Evolutionary conservation across 2,797 vertebrate species (phyloP).

Genomic region (Stomatorhinus walkeri): DNA sequence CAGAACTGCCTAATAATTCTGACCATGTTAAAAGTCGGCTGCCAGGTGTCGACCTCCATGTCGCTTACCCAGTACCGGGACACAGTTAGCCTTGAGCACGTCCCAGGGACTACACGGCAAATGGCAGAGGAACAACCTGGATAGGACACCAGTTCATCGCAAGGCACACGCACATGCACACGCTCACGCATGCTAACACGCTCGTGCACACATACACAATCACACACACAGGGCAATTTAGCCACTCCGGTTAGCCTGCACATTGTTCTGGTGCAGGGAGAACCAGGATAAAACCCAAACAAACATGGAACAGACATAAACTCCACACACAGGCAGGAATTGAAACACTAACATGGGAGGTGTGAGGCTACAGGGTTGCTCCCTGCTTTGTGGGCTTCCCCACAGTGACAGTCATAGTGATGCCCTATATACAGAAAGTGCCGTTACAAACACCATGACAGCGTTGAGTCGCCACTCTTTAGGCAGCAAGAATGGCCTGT

Average conservation of each 20-base stretch:
- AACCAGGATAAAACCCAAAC: background rate
- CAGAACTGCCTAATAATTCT: background rate
- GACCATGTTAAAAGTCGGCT: background rate
- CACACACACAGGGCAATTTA: background rate
- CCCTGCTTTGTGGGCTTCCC: background rate
- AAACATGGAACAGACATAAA: background rate
- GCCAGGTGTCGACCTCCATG: background rate
- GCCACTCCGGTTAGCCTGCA: background rate
- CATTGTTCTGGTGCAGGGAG: background rate
- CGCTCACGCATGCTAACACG: background rate
- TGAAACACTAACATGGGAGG: background rate
- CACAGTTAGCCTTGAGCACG: background rate
- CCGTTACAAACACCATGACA: background rate
- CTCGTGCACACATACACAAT: background rate
- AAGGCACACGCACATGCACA: background rate
- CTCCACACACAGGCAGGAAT: background rate
- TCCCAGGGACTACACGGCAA: background rate
- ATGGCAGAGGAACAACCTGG: background rate
- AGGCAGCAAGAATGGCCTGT: background rate
- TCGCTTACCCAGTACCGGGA: background rate
- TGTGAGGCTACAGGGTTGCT: background rate
- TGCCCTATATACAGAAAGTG: background rate
- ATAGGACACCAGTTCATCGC: background rate
- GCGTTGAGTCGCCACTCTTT: background rate
- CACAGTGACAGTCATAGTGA: background rate